Conservation (phyloP, 2,888 invertebrate species). For the Phytoseiulus persimilis region DNA sequence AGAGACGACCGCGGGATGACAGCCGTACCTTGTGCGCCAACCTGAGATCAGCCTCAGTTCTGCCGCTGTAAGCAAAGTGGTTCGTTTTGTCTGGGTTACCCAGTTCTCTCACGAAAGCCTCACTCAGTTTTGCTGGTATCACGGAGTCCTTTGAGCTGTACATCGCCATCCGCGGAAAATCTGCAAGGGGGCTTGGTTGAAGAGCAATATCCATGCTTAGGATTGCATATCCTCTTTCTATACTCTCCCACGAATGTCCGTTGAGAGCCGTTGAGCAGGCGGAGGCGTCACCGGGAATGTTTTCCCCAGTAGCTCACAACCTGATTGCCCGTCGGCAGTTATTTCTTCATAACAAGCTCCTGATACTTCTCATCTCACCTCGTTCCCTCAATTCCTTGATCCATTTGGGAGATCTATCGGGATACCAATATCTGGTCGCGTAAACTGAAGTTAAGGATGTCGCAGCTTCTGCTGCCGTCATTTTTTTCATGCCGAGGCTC, state of each 20-base stretch:
- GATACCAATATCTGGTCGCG: background rate
- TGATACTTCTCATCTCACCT: background rate
- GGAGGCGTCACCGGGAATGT: too few species aligned
- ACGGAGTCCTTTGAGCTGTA: background rate
- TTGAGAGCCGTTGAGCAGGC: too few species aligned
- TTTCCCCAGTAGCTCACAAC: background rate
- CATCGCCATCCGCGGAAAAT: background rate
- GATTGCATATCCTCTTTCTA: too few species aligned
- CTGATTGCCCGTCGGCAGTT: background rate
- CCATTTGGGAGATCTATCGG: background rate
- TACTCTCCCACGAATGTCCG: too few species aligned
- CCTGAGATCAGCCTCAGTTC: background rate
- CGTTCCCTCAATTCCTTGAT: background rate
- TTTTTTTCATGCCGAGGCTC: background rate
- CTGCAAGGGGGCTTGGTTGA: background rate
- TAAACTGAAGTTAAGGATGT: background rate
- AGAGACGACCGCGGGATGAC: too few species aligned
- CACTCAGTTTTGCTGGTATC: background rate
- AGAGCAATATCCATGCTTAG: background rate
- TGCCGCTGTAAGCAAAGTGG: background rate
- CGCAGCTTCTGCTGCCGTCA: background rate
- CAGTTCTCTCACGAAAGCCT: background rate
- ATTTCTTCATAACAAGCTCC: too few species aligned
- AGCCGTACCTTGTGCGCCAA: background rate
- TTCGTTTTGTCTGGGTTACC: background rate